Conservation (phyloP, 2,113 vertebrate species). For the Mohoua ochrocephala region DNA sequence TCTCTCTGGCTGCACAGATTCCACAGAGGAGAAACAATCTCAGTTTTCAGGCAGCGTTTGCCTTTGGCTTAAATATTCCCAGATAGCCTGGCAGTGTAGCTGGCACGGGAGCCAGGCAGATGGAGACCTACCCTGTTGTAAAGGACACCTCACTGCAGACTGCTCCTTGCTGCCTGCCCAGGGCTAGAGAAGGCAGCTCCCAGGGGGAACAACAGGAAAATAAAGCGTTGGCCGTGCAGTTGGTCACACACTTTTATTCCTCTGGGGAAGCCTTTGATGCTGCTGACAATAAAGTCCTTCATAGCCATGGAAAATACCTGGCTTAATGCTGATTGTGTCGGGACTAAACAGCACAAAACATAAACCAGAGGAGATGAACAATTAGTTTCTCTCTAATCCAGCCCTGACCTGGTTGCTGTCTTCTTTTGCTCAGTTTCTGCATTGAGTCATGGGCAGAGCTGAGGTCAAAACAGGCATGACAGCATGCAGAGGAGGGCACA, state of each 20-base stretch:
- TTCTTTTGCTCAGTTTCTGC: background rate
- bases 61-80: background rate
- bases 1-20: background rate
- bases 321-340: background rate
- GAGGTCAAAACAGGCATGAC: background rate
- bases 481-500: background rate
- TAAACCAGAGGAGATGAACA: background rate
- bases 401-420: background rate
- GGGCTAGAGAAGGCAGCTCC: background rate
- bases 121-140: background rate
- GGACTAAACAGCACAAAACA: background rate
- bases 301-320: background rate
- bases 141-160: background rate
- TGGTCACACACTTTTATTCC: background rate
- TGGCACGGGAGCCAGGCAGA: background rate
- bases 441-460: accelerated
- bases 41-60: background rate
- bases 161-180: background rate
- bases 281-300: background rate
- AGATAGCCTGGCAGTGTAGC: background rate
- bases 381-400: background rate
- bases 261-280: background rate
- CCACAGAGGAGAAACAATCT: background rate
- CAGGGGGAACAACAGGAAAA: background rate
- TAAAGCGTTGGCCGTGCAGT: accelerated